These are phyloP conservation scores for Melanerpes aurifrons DNA, from an alignment of 2,113 vertebrate genomes.

Conservation along the genomic window DNA sequence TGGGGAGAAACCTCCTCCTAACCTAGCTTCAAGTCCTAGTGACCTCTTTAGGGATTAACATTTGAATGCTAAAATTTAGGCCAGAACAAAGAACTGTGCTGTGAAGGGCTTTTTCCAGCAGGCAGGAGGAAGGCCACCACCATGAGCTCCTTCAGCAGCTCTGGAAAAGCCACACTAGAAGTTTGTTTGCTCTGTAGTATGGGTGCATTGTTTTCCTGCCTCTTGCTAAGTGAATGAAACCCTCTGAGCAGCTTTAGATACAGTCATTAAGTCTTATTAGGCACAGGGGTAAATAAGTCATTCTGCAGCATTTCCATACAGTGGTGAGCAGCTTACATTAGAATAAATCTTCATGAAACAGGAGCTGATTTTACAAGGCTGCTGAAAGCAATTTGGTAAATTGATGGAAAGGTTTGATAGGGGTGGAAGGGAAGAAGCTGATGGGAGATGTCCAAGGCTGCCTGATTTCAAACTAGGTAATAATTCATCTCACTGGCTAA, in stretches of 20 bases:
- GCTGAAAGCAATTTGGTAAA: neutral
- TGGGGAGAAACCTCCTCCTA: neutral
- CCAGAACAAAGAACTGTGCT: slow-evolving; percentile 4
- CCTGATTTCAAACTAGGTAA: neutral
- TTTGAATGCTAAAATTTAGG: neutral
- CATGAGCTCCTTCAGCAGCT: neutral
- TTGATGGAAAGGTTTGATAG: neutral
- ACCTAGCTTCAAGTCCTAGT: neutral
- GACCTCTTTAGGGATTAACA: neutral
- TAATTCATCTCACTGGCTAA: neutral
- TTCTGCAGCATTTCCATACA: neutral
- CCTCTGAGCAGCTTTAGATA: neutral
- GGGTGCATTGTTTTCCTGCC: neutral
- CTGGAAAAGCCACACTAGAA: neutral
- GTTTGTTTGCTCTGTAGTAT: neutral
- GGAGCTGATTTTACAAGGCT: neutral
- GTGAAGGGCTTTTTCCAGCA: neutral
- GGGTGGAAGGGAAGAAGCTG: neutral
- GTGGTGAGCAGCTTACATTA: neutral
- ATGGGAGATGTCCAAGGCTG: neutral
- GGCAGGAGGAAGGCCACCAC: neutral
- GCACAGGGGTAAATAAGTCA: neutral
- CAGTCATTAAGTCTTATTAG: neutral
- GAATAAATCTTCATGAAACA: neutral
- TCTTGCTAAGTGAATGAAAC: neutral